Percentiles rank a stretch among this genome's conserved stretches.
These are phyloP conservation scores for Coranthus polyacanthus DNA, from an alignment of 2,797 vertebrate genomes.

Conservation along the genomic window DNA sequence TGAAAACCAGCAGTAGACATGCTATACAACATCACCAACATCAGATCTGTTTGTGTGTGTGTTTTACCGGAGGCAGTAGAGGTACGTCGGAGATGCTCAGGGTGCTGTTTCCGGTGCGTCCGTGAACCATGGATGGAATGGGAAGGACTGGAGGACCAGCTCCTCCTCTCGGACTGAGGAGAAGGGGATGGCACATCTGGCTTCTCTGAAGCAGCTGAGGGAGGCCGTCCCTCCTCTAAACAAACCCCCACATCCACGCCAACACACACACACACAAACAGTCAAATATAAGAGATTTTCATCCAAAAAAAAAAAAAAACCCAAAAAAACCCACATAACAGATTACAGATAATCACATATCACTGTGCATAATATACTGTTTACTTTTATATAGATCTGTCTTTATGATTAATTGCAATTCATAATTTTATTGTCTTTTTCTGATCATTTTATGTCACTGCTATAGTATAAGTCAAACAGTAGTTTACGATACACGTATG, in stretches of 20 bases:
- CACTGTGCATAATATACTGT: too few species aligned
- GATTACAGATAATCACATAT: too few species aligned
- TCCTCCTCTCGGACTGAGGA: constrained; percentile 82
- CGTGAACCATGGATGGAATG: constrained; percentile 79
- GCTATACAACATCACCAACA: not conserved
- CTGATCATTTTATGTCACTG: too few species aligned
- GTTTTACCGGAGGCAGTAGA: constrained; percentile 89
- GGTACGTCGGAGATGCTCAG: constrained; percentile 88
- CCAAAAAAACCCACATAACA: too few species aligned
- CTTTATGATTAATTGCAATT: too few species aligned
- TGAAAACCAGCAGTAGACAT: not conserved
- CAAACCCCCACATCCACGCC: constrained; percentile 38
- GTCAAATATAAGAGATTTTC: not conserved
- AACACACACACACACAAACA: constrained; percentile 27
- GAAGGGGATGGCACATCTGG: constrained; percentile 84
- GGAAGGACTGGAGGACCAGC: constrained; percentile 90
- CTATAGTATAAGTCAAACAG: too few species aligned
- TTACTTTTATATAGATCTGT: too few species aligned
- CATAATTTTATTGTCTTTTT: too few species aligned
- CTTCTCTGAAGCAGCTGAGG: constrained; percentile 84
- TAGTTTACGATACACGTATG: too few species aligned
- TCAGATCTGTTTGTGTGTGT: not conserved
- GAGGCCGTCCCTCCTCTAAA: constrained; percentile 88
- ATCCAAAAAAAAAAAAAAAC: too few species aligned
- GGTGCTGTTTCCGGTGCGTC: constrained; percentile 88